A percentile compares a stretch with the other conserved stretches of the same genome.
phyloP scores from a whole-genome alignment of 2,113 vertebrate genomes.

The Triplophysa rosa region DNA sequence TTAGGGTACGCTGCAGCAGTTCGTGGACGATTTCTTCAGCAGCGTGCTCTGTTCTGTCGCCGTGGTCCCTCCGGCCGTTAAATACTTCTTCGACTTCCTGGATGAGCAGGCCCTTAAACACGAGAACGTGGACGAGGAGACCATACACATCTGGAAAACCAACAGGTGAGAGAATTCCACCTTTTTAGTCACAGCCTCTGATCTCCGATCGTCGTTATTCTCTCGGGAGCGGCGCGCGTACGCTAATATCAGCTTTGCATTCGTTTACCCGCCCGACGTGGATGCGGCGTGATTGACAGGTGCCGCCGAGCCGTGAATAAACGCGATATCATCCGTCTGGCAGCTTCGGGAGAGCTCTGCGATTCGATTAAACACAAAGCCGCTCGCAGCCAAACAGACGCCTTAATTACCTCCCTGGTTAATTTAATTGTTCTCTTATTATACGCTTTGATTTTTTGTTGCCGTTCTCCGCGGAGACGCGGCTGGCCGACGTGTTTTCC shows the following conservation, averaged over 20 bases:
- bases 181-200: neutral
- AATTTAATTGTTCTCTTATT: constrained; percentile 77
- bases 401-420: constrained; percentile 78
- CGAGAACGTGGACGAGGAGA: constrained; percentile 93
- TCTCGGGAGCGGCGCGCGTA: constrained; percentile 71
- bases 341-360: constrained; percentile 58
- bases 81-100: constrained; percentile 98
- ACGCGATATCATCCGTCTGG: constrained; percentile 70
- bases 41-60: constrained; percentile 89
- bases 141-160: constrained; percentile 98
- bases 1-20: constrained; percentile 97
- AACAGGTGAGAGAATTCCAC: constrained; percentile 79
- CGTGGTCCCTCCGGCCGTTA: constrained; percentile 91
- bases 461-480: constrained; percentile 61
- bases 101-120: constrained; percentile 96
- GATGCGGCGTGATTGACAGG: constrained; percentile 70
- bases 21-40: constrained; percentile 96
- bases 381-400: constrained; percentile 73
- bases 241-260: constrained; percentile 71
- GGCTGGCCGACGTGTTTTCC: constrained; percentile 59
- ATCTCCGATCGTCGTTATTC: constrained; percentile 50
- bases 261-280: constrained; percentile 65
- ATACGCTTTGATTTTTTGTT: constrained; percentile 62
- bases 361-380: constrained; percentile 74
- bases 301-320: constrained; percentile 58